Conservation (phyloP, 2,888 invertebrate species). For the Ernsta delagoae region DNA sequence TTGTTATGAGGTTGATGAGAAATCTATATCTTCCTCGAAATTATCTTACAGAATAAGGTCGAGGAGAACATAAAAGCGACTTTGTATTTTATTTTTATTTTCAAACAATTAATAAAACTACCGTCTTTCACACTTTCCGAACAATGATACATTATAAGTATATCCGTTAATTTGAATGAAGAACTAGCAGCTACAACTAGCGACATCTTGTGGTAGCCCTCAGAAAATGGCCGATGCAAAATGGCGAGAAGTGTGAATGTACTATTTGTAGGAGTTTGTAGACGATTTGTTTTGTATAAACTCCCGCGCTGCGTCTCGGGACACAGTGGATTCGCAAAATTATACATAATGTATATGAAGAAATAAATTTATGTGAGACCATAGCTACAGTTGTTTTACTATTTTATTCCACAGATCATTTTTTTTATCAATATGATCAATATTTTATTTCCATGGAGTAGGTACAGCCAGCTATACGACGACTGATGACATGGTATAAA, state of each 20-base stretch:
- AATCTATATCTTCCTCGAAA: neutral
- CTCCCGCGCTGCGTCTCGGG: conserved; percentile 80
- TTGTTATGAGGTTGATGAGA: neutral
- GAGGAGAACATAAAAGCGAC: too few relatives aligned
- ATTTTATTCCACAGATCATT: neutral
- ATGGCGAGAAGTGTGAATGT: conserved; percentile 70
- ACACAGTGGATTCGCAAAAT: conserved; percentile 84
- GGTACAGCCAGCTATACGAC: too few relatives aligned
- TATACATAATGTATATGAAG: conserved; percentile 84
- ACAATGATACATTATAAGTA: neutral
- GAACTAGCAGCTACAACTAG: neutral
- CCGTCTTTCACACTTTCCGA: too few relatives aligned
- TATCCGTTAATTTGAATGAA: neutral
- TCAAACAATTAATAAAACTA: too few relatives aligned
- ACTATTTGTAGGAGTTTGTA: conserved; percentile 71
- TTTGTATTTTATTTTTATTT: too few relatives aligned
- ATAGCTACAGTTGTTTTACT: conserved; percentile 54
- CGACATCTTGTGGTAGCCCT: conserved; percentile 27
- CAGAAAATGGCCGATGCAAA: conserved; percentile 66
- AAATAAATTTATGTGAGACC: conserved; percentile 85
- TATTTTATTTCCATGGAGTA: too few relatives aligned
- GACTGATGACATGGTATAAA: too few relatives aligned
- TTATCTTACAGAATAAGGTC: too few relatives aligned
- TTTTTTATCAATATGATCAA: too few relatives aligned
- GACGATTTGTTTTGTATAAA: conserved; percentile 77